phyloP scores from a whole-genome alignment of 2,113 vertebrate species.

The Tupaia chinensis region DNA sequence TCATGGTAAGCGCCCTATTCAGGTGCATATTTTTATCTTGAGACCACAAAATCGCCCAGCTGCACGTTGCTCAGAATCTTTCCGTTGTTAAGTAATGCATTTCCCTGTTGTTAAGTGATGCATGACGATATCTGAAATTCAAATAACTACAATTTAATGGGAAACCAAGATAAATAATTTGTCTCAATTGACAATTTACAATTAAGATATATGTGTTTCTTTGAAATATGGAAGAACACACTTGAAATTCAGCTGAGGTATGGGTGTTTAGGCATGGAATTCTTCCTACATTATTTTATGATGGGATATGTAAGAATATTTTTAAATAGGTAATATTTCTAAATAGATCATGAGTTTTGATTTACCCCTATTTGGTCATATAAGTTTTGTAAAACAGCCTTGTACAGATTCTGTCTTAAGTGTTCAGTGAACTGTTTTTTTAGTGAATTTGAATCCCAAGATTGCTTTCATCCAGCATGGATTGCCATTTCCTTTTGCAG shows the following conservation, averaged over 20 bases:
- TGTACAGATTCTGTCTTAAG: not conserved
- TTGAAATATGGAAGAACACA: not conserved
- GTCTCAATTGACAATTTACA: not conserved
- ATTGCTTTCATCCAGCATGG: slow-evolving; percentile 61
- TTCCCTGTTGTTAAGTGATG: too few relatives aligned
- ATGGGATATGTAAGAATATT: not conserved
- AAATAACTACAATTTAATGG: not conserved
- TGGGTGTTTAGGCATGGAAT: not conserved
- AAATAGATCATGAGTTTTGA: not conserved
- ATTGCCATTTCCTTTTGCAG: slow-evolving; percentile 81
- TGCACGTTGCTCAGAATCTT: too few relatives aligned
- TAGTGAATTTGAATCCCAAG: not conserved
- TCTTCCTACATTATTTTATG: not conserved
- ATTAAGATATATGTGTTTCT: not conserved
- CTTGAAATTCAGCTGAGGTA: not conserved
- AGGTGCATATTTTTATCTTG: too few relatives aligned
- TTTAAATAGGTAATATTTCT: not conserved
- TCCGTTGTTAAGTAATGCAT: too few relatives aligned
- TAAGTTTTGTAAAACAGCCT: not conserved
- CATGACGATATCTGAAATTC: not conserved
- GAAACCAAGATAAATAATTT: not conserved
- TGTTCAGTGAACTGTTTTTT: not conserved
- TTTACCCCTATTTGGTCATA: not conserved
- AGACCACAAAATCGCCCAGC: too few relatives aligned
- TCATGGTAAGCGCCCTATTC: too few relatives aligned